Conservation (phyloP, 2,888 invertebrate genomes). For the Scaptomyza reducta region DNA sequence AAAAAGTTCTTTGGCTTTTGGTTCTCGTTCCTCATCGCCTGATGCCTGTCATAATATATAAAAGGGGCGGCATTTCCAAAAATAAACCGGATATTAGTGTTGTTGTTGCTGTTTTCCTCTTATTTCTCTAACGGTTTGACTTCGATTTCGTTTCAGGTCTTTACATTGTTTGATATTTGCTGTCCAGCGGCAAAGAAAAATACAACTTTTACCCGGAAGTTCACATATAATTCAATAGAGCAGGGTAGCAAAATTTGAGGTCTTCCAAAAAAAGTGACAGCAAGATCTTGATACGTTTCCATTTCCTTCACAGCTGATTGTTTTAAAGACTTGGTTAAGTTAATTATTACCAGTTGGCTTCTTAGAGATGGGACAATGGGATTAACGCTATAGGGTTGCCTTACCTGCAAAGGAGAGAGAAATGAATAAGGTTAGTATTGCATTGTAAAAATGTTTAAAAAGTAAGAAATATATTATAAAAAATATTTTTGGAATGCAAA, state of each 20-base stretch:
- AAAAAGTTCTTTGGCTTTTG: conserved; percentile 1
- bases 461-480: not conserved
- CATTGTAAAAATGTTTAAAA: not conserved
- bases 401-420: conserved; percentile 45
- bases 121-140: conserved; percentile 17
- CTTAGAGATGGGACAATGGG: too few species aligned
- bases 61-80: conserved; percentile 25
- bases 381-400: conserved; percentile 1
- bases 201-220: conserved; percentile 18
- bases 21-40: conserved; percentile 24
- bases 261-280: conserved; percentile 2
- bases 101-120: conserved; percentile 15
- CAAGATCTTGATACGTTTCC: not conserved
- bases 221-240: conserved; percentile 7
- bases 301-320: not conserved
- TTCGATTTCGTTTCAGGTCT: conserved; percentile 18
- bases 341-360: not conserved
- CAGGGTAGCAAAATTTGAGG: not conserved
- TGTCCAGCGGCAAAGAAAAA: conserved; percentile 11
- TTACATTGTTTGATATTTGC: conserved; percentile 15
- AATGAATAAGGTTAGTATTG: not conserved
- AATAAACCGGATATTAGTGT: conserved; percentile 64
- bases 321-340: not conserved
- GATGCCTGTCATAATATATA: conserved; percentile 55
- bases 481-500: conserved; percentile 4